Conservation (phyloP, 2,797 vertebrate species). For the Somateria mollissima region DNA sequence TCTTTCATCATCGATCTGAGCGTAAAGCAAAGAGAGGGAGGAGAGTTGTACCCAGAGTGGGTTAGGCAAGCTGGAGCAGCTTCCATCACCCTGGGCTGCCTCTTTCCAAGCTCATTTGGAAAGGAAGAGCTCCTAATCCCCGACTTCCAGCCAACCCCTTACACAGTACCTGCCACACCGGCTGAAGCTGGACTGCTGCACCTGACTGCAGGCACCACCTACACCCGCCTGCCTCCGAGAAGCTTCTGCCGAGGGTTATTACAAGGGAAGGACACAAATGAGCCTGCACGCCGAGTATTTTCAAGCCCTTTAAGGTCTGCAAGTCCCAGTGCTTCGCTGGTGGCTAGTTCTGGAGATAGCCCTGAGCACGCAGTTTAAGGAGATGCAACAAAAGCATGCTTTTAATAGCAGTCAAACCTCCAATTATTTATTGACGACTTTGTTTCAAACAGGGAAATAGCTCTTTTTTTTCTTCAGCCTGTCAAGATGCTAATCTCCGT, state of each 20-base stretch:
- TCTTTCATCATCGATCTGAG: background rate
- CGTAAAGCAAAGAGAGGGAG: background rate
- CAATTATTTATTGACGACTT: background rate
- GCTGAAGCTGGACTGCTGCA: background rate
- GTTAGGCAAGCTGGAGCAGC: background rate
- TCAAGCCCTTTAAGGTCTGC: background rate
- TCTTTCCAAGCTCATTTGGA: background rate
- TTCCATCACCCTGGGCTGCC: background rate
- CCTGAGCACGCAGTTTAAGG: background rate
- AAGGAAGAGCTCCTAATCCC: background rate
- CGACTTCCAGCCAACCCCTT: background rate
- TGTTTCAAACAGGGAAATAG: background rate
- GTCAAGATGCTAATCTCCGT: background rate
- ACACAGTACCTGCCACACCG: background rate
- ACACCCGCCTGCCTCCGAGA: fast-evolving
- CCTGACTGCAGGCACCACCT: background rate
- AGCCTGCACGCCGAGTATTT: fast-evolving
- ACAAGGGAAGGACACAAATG: fast-evolving
- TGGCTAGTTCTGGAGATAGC: background rate
- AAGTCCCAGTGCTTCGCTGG: fast-evolving
- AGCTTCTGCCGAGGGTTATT: background rate
- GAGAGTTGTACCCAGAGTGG: background rate
- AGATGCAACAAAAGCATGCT: background rate
- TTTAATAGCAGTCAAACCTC: background rate
- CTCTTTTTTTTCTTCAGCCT: background rate